Conservation (phyloP, 1,140 invertebrate species). For the Calosoma granatense region DNA sequence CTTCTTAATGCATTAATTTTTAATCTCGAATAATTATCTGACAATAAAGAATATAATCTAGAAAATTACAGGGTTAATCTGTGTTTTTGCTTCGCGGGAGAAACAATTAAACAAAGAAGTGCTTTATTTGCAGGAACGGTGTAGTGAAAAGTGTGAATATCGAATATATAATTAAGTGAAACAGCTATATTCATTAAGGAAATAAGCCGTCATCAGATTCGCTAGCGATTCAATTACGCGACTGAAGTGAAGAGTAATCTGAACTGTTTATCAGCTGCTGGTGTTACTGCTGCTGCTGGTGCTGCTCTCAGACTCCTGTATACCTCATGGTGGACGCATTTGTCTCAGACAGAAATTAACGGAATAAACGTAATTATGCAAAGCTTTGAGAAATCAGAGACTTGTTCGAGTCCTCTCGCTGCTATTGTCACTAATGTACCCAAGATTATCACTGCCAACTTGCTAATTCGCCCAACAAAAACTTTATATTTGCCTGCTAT, state of each 20-base stretch:
- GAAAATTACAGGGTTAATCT: too few species aligned
- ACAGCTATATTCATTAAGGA: constrained; percentile 2
- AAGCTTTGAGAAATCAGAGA: neutral
- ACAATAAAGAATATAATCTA: too few species aligned
- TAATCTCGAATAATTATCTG: too few species aligned
- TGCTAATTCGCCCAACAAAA: neutral
- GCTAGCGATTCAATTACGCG: constrained; percentile 2
- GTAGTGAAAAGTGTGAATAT: too few species aligned
- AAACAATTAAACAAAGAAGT: too few species aligned
- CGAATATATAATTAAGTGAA: neutral
- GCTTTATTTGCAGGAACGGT: too few species aligned
- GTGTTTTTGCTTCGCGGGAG: too few species aligned
- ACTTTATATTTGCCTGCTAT: too few species aligned
- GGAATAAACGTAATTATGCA: neutral
- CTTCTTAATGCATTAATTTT: too few species aligned
- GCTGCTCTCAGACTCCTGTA: neutral
- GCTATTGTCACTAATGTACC: neutral
- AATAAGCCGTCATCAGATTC: neutral
- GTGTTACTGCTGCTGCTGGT: too few species aligned
- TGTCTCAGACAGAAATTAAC: neutral
- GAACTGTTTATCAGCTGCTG: neutral
- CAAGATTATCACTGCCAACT: neutral
- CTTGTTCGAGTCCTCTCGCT: too few species aligned
- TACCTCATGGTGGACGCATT: neutral
- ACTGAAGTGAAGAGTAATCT: constrained; percentile 5